Conservation (phyloP, 2,113 vertebrate genomes). For the Acrocephalus kingi region DNA sequence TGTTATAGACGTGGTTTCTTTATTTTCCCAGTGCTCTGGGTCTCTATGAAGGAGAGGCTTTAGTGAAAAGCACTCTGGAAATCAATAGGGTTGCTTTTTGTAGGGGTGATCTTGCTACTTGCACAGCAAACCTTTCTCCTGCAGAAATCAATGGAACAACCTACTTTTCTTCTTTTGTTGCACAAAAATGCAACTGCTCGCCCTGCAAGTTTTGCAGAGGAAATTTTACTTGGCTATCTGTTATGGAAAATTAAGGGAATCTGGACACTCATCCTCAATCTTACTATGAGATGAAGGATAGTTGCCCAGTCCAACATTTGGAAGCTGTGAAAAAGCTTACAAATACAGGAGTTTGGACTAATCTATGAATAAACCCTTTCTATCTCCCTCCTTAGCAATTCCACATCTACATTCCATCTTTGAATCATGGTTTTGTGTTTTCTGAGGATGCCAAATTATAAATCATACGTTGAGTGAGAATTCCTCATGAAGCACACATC, state of each 20-base stretch:
- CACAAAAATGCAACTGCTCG: not conserved
- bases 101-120: not conserved
- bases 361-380: not conserved
- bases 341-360: not conserved
- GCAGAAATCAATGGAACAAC: not conserved
- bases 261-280: not conserved
- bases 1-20: not conserved
- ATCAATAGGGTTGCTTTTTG: not conserved
- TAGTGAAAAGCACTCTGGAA: not conserved
- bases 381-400: not conserved
- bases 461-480: not conserved
- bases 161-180: not conserved
- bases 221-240: not conserved
- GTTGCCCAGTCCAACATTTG: not conserved
- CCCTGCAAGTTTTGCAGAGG: not conserved
- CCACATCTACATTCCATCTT: not conserved
- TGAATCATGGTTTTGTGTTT: constrained; percentile 15
- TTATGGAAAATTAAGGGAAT: not conserved
- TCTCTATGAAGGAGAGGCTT: not conserved
- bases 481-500: not conserved
- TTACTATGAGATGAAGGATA: not conserved
- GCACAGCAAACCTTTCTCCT: not conserved
- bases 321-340: not conserved
- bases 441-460: constrained; percentile 10
- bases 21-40: not conserved